phyloP scores from a whole-genome alignment of 2,113 vertebrate species.

The Emydura subglobosa region DNA sequence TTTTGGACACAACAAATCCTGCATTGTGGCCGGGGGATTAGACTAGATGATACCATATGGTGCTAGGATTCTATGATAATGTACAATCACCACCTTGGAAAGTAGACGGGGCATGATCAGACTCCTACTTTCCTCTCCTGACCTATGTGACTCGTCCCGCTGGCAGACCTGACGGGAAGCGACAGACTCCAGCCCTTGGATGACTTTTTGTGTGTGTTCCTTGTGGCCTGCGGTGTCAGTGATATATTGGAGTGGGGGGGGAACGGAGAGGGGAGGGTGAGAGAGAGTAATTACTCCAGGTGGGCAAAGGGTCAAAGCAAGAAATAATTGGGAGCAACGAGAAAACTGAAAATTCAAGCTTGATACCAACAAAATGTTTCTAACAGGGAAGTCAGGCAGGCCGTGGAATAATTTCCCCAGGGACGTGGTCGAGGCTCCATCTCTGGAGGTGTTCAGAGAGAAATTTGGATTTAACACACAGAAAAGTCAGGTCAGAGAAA shows the following conservation, averaged over 20 bases:
- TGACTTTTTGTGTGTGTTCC: background rate
- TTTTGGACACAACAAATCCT: too few species aligned
- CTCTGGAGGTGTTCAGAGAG: background rate
- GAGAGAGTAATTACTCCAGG: accelerated
- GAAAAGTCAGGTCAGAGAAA: background rate
- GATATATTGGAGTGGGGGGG: background rate
- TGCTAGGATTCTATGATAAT: too few species aligned
- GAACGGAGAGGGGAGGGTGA: too few species aligned
- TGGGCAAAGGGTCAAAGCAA: background rate
- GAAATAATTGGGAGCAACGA: background rate
- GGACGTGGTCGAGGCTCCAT: background rate
- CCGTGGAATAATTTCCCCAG: background rate
- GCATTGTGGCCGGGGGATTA: too few species aligned
- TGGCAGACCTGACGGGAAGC: background rate
- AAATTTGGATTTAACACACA: background rate
- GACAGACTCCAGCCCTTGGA: accelerated
- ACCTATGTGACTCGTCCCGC: background rate
- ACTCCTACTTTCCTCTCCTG: background rate
- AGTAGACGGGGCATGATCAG: background rate
- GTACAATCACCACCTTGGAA: background rate
- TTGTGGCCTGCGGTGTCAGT: background rate
- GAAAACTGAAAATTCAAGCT: background rate
- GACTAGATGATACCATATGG: too few species aligned
- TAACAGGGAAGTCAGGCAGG: background rate
- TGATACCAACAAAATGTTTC: background rate